phyloP scores from a whole-genome alignment of 2,888 invertebrate genomes.

The Drosophila lutescens region DNA sequence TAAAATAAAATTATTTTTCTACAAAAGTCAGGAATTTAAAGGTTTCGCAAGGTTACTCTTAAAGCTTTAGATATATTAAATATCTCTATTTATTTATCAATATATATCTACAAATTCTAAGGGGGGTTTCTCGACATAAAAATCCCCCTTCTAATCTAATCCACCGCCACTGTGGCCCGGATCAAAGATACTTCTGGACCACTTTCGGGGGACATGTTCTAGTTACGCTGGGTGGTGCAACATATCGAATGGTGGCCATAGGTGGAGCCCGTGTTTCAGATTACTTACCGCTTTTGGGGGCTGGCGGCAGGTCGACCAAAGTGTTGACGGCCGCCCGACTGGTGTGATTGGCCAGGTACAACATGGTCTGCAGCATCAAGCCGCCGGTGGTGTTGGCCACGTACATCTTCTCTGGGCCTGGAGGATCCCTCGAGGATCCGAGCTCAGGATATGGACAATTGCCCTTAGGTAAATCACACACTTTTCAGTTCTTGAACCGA shows the following conservation, averaged over 20 bases:
- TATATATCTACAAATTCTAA: too few relatives aligned
- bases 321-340: slow-evolving; percentile 81
- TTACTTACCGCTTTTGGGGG: slow-evolving; percentile 83
- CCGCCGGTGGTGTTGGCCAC: slow-evolving; percentile 83
- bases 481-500: neutral
- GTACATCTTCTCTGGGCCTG: slow-evolving; percentile 63
- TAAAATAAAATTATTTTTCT: neutral
- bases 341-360: slow-evolving; percentile 84
- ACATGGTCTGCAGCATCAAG: slow-evolving; percentile 84
- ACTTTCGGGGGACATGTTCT: slow-evolving; percentile 4
- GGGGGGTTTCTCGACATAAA: too few relatives aligned
- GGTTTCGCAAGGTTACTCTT: too few relatives aligned
- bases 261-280: neutral
- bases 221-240: slow-evolving; percentile 3
- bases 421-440: neutral
- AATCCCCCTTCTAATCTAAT: neutral
- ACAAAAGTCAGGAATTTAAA: too few relatives aligned
- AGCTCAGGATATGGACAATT: neutral
- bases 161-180: neutral
- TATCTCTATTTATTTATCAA: too few relatives aligned
- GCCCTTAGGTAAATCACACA: neutral
- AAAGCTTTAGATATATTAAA: too few relatives aligned
- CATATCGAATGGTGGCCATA: neutral
- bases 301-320: slow-evolving; percentile 81
- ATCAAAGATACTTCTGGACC: neutral